Evolutionary conservation across 2,113 vertebrate species (phyloP).

Genomic region (Tachysurus fulvidraco): DNA sequence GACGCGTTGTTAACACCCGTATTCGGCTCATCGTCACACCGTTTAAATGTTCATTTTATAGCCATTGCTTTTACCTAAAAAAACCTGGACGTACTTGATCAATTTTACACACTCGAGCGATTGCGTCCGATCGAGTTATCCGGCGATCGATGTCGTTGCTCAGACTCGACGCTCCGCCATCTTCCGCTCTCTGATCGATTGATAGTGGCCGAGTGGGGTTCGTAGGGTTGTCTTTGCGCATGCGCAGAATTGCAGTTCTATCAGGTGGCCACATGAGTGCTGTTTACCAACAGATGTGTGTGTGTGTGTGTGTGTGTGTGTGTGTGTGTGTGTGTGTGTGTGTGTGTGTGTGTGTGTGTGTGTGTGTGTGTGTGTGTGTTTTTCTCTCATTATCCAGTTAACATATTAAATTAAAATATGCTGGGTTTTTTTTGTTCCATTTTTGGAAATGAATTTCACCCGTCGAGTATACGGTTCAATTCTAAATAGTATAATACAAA

Average conservation of each 20-base stretch:
- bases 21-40: background rate
- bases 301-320: background rate
- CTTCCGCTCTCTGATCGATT: slow-evolving; percentile 82
- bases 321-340: background rate
- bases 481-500: background rate
- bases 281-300: slow-evolving; percentile 3
- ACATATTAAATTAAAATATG: background rate
- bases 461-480: background rate
- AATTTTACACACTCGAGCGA: slow-evolving; percentile 43
- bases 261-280: slow-evolving; percentile 26
- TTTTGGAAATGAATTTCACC: background rate
- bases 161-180: slow-evolving; percentile 69
- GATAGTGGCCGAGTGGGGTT: slow-evolving; percentile 71
- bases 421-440: too few species aligned
- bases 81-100: slow-evolving; percentile 47
- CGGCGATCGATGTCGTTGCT: slow-evolving; percentile 73
- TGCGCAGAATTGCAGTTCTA: slow-evolving; percentile 20
- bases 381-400: background rate
- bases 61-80: background rate
- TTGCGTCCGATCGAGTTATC: slow-evolving; percentile 75
- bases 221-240: slow-evolving; percentile 29
- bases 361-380: background rate
- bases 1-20: background rate
- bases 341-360: background rate
- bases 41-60: background rate